Percentiles rank a stretch among this genome's conserved stretches.
Conservation (phyloP, 92 coral and sea anemone genomes). For the Umimayanthus kanabou region DNA sequence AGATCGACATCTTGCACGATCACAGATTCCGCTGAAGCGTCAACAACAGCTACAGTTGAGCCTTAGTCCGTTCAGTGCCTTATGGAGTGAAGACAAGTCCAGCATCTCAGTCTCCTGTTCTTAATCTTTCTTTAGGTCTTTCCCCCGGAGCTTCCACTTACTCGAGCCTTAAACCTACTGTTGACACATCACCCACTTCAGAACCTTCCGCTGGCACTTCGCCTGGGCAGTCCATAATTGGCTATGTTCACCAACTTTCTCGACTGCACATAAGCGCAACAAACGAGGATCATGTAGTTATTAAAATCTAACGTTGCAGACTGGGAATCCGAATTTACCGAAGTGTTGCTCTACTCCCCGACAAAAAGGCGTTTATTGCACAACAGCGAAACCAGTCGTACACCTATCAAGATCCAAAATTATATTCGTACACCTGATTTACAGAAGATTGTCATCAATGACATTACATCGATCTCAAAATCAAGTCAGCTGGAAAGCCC, state of each 20-base stretch:
- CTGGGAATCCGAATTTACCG: constrained; percentile 11
- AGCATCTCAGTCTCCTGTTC: constrained; percentile 29
- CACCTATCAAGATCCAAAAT: constrained; percentile 27
- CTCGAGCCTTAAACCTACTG: neutral
- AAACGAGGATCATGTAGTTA: constrained; percentile 21
- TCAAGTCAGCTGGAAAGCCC: constrained; percentile 14
- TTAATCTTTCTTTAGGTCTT: constrained; percentile 8
- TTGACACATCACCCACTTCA: constrained; percentile 7
- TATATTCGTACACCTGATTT: constrained; percentile 24
- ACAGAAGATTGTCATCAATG: constrained; percentile 29
- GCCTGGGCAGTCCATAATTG: constrained; percentile 9
- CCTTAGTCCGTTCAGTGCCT: constrained; percentile 17
- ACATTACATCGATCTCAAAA: constrained; percentile 26
- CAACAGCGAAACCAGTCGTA: constrained; percentile 29
- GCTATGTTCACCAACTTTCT: constrained; percentile 23
- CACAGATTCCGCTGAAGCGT: constrained; percentile 6
- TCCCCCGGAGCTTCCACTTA: neutral
- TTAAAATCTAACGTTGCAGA: constrained; percentile 25
- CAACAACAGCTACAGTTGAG: constrained; percentile 16
- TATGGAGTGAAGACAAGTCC: constrained; percentile 19
- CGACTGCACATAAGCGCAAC: constrained; percentile 1
- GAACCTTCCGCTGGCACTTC: constrained; percentile 4
- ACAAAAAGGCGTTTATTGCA: constrained; percentile 12
- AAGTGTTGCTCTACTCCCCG: constrained; percentile 31
- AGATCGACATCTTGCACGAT: constrained; percentile 17